Evolutionary conservation across 2,113 vertebrate species (phyloP).

Genomic region (Callocephalon fimbriatum): DNA sequence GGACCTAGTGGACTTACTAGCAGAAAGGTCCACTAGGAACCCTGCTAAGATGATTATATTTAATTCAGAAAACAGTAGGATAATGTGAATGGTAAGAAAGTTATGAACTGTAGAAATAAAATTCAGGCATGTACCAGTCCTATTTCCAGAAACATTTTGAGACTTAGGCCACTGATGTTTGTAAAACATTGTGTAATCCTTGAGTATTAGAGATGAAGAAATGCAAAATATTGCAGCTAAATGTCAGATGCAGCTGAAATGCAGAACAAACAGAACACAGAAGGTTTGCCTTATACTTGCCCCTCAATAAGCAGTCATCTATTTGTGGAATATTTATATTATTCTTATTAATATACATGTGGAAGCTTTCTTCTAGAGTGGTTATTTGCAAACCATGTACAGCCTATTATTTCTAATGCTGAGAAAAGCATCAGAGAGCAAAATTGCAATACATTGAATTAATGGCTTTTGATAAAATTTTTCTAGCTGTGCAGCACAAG

Average conservation of each 20-base stretch:
- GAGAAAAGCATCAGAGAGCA: conserved; percentile 69
- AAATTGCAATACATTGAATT: conserved; percentile 73
- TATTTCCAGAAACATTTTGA: background rate
- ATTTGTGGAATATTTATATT: conserved; percentile 50
- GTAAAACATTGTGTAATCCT: background rate
- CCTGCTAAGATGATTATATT: background rate
- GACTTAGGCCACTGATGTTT: background rate
- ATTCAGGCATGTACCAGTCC: accelerated
- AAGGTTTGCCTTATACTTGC: conserved; percentile 4
- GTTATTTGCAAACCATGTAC: conserved; percentile 75
- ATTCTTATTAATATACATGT: conserved; percentile 34
- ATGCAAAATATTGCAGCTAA: conserved; percentile 6
- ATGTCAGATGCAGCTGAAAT: background rate
- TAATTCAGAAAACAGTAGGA: background rate
- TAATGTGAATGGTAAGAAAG: background rate
- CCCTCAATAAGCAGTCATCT: background rate
- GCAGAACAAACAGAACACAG: background rate
- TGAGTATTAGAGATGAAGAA: background rate
- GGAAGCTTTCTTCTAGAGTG: background rate
- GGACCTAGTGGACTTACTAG: background rate
- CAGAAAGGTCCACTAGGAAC: background rate
- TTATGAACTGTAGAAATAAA: background rate
- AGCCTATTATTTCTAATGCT: conserved; percentile 53
- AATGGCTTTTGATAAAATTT: conserved; percentile 75
- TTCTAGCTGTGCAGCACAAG: conserved; percentile 58